These are phyloP conservation scores for Balearica regulorum DNA, from an alignment of 2,797 vertebrate genomes.

Conservation along the genomic window DNA sequence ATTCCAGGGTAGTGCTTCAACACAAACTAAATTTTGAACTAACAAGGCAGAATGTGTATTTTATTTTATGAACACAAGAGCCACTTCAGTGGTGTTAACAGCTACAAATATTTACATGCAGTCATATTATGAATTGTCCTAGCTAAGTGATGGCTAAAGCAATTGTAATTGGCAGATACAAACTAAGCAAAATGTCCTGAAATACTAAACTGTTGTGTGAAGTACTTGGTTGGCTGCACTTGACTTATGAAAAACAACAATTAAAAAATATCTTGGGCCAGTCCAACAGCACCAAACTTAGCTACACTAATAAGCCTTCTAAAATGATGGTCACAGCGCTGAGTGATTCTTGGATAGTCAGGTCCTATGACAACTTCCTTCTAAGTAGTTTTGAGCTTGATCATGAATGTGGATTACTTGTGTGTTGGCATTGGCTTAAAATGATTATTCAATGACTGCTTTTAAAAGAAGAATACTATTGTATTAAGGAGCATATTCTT, in stretches of 20 bases:
- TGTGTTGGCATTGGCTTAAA: background rate
- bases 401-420: background rate
- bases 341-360: background rate
- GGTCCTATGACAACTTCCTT: background rate
- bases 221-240: background rate
- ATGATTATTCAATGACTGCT: background rate
- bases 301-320: background rate
- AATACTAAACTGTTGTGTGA: background rate
- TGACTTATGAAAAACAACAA: background rate
- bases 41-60: background rate
- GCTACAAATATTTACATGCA: background rate
- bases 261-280: background rate
- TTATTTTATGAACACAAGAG: background rate
- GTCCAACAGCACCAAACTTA: background rate
- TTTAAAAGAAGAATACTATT: background rate
- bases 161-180: background rate
- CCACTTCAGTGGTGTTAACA: background rate
- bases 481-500: background rate
- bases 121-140: background rate
- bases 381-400: background rate
- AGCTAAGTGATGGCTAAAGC: background rate
- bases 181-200: background rate
- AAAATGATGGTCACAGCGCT: background rate
- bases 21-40: background rate
- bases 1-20: background rate